Evolutionary conservation across 2,797 vertebrate species (phyloP).

Genomic region (Siniperca undulata): DNA sequence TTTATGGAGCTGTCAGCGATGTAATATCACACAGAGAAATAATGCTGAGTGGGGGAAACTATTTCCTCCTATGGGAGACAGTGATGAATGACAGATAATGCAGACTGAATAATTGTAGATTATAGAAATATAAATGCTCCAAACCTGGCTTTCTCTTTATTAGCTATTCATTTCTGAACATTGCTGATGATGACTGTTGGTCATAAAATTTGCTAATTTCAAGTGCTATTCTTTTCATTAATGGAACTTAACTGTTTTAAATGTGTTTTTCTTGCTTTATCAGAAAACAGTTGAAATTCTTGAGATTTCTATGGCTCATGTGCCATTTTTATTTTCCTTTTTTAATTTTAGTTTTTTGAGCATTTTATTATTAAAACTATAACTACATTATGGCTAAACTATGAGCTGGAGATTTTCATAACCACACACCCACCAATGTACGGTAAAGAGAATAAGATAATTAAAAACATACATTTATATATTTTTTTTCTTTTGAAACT

Average conservation of each 20-base stretch:
- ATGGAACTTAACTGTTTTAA: not conserved
- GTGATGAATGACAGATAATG: slow-evolving; percentile 29
- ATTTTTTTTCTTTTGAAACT: not conserved
- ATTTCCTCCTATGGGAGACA: slow-evolving; percentile 15
- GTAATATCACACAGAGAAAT: slow-evolving; percentile 27
- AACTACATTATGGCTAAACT: not conserved
- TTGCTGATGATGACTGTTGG: not conserved
- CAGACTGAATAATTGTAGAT: slow-evolving; percentile 20
- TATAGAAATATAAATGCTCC: not conserved
- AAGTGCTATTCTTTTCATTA: not conserved
- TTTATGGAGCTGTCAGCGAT: slow-evolving; percentile 40
- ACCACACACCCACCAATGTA: not conserved
- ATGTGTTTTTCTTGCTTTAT: not conserved
- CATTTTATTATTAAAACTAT: not conserved
- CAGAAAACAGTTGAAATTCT: not conserved
- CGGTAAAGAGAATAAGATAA: not conserved
- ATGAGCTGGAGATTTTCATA: not conserved
- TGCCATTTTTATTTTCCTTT: not conserved
- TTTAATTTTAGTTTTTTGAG: not conserved
- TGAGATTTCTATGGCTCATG: not conserved
- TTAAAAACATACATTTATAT: not conserved
- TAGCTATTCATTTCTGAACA: slow-evolving; percentile 8
- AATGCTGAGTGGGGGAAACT: not conserved
- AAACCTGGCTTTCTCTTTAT: not conserved
- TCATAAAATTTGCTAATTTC: not conserved